Conservation (phyloP, 2,113 vertebrate genomes). For the Gnathonemus longibarbis region DNA sequence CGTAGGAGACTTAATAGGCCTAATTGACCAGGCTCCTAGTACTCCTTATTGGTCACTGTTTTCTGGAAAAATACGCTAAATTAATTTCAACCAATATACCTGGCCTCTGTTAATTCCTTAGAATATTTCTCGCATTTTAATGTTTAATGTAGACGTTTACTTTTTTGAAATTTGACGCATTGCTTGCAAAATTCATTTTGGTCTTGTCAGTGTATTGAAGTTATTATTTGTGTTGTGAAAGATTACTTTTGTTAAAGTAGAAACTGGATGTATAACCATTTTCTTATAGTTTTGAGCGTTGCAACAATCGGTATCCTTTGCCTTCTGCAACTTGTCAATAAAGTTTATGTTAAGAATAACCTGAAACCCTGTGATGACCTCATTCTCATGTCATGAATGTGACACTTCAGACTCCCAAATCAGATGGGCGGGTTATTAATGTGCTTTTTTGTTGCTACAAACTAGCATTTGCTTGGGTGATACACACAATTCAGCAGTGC, state of each 20-base stretch:
- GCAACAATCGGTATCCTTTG: slow-evolving; percentile 61
- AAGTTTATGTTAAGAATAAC: slow-evolving; percentile 30
- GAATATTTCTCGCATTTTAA: neutral
- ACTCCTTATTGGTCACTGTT: neutral
- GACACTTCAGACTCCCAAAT: slow-evolving; percentile 14
- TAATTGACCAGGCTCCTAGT: slow-evolving; percentile 1
- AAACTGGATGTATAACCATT: slow-evolving; percentile 7
- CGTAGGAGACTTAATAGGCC: neutral
- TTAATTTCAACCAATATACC: neutral
- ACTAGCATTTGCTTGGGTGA: neutral
- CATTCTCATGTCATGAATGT: neutral
- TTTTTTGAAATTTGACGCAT: slow-evolving; percentile 4
- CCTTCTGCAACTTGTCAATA: slow-evolving; percentile 62
- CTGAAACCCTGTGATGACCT: neutral
- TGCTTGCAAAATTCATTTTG: slow-evolving; percentile 15
- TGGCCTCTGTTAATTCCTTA: neutral
- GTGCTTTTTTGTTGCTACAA: neutral
- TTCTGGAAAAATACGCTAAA: neutral
- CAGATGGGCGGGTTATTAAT: neutral
- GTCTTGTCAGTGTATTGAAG: slow-evolving; percentile 8
- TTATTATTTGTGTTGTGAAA: slow-evolving; percentile 18
- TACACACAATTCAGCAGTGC: neutral
- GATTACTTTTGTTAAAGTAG: slow-evolving; percentile 13
- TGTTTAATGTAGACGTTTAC: neutral
- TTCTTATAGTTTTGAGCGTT: slow-evolving; percentile 49